phyloP scores from a whole-genome alignment of 2,888 invertebrate species.

The Himalopsyche kuldschensis region DNA sequence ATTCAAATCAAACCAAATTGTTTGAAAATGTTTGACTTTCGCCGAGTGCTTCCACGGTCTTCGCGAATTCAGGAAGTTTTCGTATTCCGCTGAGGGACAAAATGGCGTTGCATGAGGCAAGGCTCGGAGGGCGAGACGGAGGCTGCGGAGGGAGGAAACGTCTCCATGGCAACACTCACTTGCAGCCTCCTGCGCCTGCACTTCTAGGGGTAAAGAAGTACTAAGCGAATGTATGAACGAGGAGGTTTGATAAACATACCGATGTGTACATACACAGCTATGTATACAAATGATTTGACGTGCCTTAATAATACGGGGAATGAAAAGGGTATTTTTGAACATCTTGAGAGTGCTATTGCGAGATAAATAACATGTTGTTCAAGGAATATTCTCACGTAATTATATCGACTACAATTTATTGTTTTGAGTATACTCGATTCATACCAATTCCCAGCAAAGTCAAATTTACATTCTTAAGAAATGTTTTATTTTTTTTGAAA shows the following conservation, averaged over 20 bases:
- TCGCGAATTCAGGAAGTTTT: not conserved
- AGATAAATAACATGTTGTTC: not conserved
- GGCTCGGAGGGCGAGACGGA: constrained; percentile 2
- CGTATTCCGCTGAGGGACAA: constrained; percentile 17
- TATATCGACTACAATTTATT: no score
- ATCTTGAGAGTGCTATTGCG: not conserved
- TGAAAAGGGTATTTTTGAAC: not conserved
- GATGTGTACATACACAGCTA: not conserved
- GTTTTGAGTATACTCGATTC: no score
- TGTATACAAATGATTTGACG: not conserved
- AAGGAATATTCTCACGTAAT: not conserved
- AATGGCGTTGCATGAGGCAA: constrained; percentile 25
- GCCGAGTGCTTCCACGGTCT: not conserved
- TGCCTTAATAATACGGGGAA: not conserved
- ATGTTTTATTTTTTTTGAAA: no score
- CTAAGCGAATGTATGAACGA: not conserved
- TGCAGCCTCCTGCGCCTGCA: constrained; percentile 30
- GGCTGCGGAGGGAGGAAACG: constrained; percentile 14
- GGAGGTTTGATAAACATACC: not conserved
- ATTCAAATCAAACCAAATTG: not conserved
- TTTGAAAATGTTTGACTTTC: not conserved
- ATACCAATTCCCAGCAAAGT: no score
- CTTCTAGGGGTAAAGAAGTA: constrained; percentile 11
- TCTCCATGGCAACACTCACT: constrained; percentile 27
- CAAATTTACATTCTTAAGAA: no score